A percentile compares a stretch with the other conserved stretches of the same genome.
These are phyloP conservation scores for Ficedula albicollis DNA, from an alignment of 2,797 vertebrate genomes.

Conservation along the genomic window DNA sequence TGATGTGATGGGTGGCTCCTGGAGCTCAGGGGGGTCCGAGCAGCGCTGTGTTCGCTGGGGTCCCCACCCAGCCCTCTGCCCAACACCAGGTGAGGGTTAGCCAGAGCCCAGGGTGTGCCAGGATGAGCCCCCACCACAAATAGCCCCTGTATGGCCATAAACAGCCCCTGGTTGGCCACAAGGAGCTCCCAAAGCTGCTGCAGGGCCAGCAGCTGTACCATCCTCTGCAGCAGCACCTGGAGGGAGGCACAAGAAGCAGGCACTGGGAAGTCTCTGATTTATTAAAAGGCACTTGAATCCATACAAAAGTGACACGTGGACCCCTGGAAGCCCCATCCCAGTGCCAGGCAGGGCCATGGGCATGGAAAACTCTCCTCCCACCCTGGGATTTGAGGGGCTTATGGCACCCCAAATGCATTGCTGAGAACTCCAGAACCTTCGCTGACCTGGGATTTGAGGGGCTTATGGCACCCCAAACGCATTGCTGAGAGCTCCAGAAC, in stretches of 20 bases:
- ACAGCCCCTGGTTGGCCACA: not conserved
- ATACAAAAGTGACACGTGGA: not conserved
- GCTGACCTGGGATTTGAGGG: not conserved
- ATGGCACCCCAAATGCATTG: rapidly evolving
- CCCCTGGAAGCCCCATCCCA: not conserved
- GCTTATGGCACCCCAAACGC: not conserved
- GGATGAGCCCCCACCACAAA: not conserved
- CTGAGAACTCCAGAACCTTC: not conserved
- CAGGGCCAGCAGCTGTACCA: not conserved
- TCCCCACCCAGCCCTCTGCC: too few relatives aligned
- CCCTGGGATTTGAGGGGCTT: not conserved
- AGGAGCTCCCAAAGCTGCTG: not conserved
- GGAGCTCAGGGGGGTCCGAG: not conserved
- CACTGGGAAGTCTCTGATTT: conserved; percentile 20
- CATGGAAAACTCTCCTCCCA: not conserved
- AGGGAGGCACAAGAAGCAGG: not conserved
- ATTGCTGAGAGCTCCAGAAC: not conserved
- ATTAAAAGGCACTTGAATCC: conserved; percentile 53
- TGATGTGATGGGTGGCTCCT: rapidly evolving
- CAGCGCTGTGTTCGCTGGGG: rapidly evolving
- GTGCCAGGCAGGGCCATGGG: rapidly evolving
- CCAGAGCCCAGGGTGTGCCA: not conserved
- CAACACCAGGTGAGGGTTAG: not conserved
- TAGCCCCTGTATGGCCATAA: rapidly evolving
- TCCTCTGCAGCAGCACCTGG: not conserved